Evolutionary conservation across 2,797 vertebrate species (phyloP).

Genomic region (Oreochromis grahami): DNA sequence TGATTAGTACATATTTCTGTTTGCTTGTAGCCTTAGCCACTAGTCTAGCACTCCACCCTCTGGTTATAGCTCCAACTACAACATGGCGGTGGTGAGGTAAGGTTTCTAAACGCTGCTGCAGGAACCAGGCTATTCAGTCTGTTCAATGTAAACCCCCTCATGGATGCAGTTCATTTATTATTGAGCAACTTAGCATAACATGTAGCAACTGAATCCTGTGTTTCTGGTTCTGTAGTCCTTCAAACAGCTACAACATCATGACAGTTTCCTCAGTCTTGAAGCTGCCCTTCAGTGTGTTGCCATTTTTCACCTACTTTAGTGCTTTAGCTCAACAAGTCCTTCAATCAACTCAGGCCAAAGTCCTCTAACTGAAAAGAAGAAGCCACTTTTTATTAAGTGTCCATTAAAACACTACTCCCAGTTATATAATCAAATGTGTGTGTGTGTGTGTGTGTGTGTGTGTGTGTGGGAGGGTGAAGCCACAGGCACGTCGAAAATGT

Average conservation of each 20-base stretch:
- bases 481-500: constrained; percentile 51
- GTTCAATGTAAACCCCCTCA: not conserved
- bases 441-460: not conserved
- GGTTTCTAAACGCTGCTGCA: not conserved
- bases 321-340: not conserved
- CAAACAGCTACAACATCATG: not conserved
- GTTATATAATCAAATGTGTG: constrained; percentile 8
- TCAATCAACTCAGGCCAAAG: constrained; percentile 6
- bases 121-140: not conserved
- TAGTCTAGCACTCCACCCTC: not conserved
- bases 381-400: constrained; percentile 32
- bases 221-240: not conserved
- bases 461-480: constrained; percentile 8
- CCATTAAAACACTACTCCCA: constrained; percentile 39
- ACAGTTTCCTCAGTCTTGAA: not conserved
- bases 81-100: not conserved
- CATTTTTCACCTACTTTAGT: not conserved
- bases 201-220: not conserved
- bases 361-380: constrained; percentile 32
- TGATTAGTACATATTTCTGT: not conserved
- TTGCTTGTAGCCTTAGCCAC: not conserved
- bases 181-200: not conserved
- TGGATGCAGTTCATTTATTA: not conserved
- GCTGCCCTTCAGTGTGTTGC: not conserved
- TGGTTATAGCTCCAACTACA: not conserved